Base-by-base conservation (phyloP, 1,140 invertebrate genomes). In the Pissodes strobi region DNA sequence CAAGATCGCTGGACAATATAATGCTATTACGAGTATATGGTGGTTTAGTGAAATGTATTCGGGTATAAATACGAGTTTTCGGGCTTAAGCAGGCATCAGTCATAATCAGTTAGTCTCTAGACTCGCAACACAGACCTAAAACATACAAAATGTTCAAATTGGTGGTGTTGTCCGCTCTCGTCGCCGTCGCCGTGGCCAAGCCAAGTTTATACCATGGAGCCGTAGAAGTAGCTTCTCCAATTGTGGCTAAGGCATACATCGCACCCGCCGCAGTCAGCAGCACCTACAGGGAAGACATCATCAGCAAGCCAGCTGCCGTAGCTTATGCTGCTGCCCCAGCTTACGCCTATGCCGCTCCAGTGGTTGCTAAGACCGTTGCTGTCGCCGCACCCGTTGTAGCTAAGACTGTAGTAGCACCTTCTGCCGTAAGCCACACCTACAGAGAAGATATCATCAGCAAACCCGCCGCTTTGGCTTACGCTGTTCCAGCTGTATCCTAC, bases 151-250 rank as follows among this genome's bases (percentile, higher is more conserved):
- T 72, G 70, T 70, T 72, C 66, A 72, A 69, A 70, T 69, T 72
- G 68, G 70, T 72, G 69, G 70, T 72, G 68, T 70, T 70, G 70
- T 72, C 51, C 46, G 68, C 69, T 69, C 61, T 72, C 59, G 60
- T 70, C 13, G 70, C 69, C 66, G 39, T 67, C 30, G 66, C 56
- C 19, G 56, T 60, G 13, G 69, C 66, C 49, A 70, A 70, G 39
- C 70, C 70, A 1, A 52, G 62, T 25, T 55, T 34, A 22, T 38
- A 58, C 34, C 58, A 61, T 39, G 57, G 25, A 13, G 53, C 38
- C 9, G 27, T 41, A 13, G n/a, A n/a, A n/a, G n/a, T n/a, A 17
- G 64, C 60, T 53, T 64, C 67, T 43, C 70, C 70, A 8, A 38
- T 64, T 41, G 61, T 66, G 1, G 57, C 62, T 38, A 49, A 65